Base-by-base conservation (phyloP, 2,113 vertebrate genomes). In the Aldabrachelys gigantea region DNA sequence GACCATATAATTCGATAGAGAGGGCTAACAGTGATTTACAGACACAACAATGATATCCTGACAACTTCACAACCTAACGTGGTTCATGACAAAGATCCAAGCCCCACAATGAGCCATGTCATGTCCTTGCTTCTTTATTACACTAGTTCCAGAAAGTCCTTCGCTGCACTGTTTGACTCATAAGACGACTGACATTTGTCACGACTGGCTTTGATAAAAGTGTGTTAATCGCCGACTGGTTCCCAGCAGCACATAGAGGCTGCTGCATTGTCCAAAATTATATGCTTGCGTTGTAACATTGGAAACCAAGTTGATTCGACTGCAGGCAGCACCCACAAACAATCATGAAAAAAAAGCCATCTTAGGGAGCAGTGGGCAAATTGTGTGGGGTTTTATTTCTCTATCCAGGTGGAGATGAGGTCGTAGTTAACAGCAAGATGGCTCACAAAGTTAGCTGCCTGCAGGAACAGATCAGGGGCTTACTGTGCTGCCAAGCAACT, bases 221-320 rank as follows among this genome's bases (percentile, higher is more conserved):
- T 52, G n/a, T 88, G 57, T 38, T 93, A 75, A 89, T 89, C n/a
- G 49, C 82, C 2, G 0, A 44, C 56, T 29, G 27, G 35, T 50
- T 79, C 9, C 8, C 91, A 90, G 82, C 83, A 79, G 8, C 84
- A 82, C 75, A n/a, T 72, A 85, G 89, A 93, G 27, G 44, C 19
- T 92, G 6, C 21, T 82, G 6, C 6, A 1, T 41, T 57, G 22
- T 35, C 82, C 82, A 65, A 89, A 92, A 91, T 89, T 84, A 91
- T 8, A n/a, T 49, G 3, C 17, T 27, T 19, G 35, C 1, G 57
- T 88, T 49, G 47, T 65, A 24, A 2, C 53, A 80, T 89, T 92
- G 79, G 80, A 96, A 95, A 35, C 56, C 10, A 59, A 78, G 56
- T 35, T 35, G 4, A 80, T 93, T 95, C 91, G 79, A 93, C 89